A percentile compares a stretch with the other conserved stretches of the same genome.
Conservation (phyloP, 2,888 invertebrate species). For the Hanleya hanleyi region DNA sequence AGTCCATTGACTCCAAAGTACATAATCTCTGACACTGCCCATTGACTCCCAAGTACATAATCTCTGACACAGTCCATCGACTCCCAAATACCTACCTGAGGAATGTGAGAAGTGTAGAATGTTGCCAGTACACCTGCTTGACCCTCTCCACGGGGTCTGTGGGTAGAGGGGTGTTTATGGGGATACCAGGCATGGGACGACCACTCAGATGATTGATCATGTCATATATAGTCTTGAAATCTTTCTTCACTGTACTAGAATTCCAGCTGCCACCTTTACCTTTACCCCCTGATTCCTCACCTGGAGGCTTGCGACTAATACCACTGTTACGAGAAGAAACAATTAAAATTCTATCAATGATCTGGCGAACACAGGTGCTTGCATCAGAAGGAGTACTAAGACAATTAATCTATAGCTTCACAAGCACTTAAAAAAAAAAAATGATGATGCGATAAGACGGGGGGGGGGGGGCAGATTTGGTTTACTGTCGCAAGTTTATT, state of each 20-base stretch:
- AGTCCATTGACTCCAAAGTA: too few species aligned
- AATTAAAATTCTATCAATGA: too few species aligned
- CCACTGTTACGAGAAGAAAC: slow-evolving; percentile 39
- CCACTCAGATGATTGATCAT: slow-evolving; percentile 72
- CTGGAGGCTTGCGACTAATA: slow-evolving; percentile 42
- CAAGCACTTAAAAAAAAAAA: too few species aligned
- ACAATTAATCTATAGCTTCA: too few species aligned
- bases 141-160: slow-evolving; percentile 67
- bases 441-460: too few species aligned
- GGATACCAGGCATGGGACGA: slow-evolving; percentile 69
- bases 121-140: slow-evolving; percentile 73
- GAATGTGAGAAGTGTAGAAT: slow-evolving; percentile 72
- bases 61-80: too few species aligned
- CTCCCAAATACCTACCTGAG: slow-evolving; percentile 69
- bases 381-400: too few species aligned
- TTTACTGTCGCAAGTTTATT: too few species aligned
- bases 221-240: slow-evolving; percentile 72
- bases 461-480: too few species aligned
- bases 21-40: too few species aligned
- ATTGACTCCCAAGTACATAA: too few species aligned
- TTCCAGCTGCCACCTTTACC: slow-evolving; percentile 46
- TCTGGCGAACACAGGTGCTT: too few species aligned
- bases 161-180: slow-evolving; percentile 68
- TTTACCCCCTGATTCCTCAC: slow-evolving; percentile 33
- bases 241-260: slow-evolving; percentile 63